Conservation (phyloP, 2,113 vertebrate species). For the Suricata suricatta region DNA sequence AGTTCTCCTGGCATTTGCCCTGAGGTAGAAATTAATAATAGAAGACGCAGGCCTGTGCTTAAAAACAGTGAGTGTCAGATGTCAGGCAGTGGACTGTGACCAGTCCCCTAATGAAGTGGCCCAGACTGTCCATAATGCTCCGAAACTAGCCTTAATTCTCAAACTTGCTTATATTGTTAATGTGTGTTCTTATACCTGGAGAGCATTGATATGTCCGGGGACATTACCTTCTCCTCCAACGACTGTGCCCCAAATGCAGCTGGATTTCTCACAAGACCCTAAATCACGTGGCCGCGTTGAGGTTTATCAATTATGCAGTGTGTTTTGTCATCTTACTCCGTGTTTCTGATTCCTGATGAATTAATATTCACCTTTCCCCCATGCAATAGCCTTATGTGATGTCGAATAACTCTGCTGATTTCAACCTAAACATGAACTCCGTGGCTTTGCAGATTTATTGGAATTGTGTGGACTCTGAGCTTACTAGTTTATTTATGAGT, state of each 20-base stretch:
- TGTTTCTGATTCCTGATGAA: slow-evolving; percentile 46
- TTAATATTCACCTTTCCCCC: slow-evolving; percentile 23
- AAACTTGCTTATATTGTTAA: slow-evolving; percentile 56
- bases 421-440: not conserved
- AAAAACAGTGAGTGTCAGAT: slow-evolving; percentile 78
- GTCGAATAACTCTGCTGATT: not conserved
- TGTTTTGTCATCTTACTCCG: slow-evolving; percentile 29
- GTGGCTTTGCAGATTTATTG: not conserved
- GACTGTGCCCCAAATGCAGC: slow-evolving; percentile 35
- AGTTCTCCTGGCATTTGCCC: slow-evolving; percentile 86
- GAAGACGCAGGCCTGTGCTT: slow-evolving; percentile 82
- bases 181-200: slow-evolving; percentile 69
- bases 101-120: slow-evolving; percentile 79
- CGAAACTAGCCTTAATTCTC: slow-evolving; percentile 76
- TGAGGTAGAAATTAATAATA: slow-evolving; percentile 88
- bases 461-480: not conserved
- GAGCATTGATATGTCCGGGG: slow-evolving; percentile 49
- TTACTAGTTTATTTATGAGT: slow-evolving; percentile 42
- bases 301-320: slow-evolving; percentile 35
- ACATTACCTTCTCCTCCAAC: slow-evolving; percentile 71
- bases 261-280: not conserved
- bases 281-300: slow-evolving; percentile 41
- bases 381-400: not conserved
- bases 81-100: slow-evolving; percentile 80
- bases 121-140: slow-evolving; percentile 79